Evolutionary conservation across 2,888 invertebrate genomes (phyloP).

Genomic region (Orgyia antiqua): DNA sequence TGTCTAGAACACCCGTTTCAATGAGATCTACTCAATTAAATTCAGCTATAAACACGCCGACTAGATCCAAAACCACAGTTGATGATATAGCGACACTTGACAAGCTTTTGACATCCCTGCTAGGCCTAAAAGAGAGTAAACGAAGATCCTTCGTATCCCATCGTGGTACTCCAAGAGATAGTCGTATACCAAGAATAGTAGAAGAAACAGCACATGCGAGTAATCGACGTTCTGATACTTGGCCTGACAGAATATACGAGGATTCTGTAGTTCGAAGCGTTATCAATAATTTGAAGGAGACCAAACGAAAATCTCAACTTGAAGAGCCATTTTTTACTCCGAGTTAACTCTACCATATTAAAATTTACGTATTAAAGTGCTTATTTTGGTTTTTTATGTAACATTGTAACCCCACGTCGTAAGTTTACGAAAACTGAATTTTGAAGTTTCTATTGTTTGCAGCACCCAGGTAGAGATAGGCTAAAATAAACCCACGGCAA

Average conservation of each 20-base stretch:
- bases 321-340: conserved; percentile 67
- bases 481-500: too few species aligned
- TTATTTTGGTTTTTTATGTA: too few species aligned
- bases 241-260: conserved; percentile 66
- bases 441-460: too few species aligned
- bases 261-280: conserved; percentile 63
- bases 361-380: too few species aligned
- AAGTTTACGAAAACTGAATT: too few species aligned
- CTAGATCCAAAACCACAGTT: conserved; percentile 48
- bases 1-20: conserved; percentile 48
- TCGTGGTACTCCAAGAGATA: conserved; percentile 52
- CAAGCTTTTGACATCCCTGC: conserved; percentile 79
- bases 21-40: conserved; percentile 46
- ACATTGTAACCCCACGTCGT: too few species aligned
- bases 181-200: conserved; percentile 44
- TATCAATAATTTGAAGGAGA: conserved; percentile 50
- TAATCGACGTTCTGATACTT: conserved; percentile 53
- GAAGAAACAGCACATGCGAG: conserved; percentile 26
- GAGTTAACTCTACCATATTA: conserved; percentile 29
- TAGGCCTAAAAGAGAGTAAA: conserved; percentile 66
- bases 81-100: conserved; percentile 82
- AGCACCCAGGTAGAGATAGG: too few species aligned
- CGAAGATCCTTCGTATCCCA: conserved; percentile 54
- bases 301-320: conserved; percentile 45
- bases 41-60: conserved; percentile 49